These are phyloP conservation scores for Clytia hemisphaerica DNA, from an alignment of 30 jellyfish, hydroid and myxozoan species.

Conservation along the genomic window DNA sequence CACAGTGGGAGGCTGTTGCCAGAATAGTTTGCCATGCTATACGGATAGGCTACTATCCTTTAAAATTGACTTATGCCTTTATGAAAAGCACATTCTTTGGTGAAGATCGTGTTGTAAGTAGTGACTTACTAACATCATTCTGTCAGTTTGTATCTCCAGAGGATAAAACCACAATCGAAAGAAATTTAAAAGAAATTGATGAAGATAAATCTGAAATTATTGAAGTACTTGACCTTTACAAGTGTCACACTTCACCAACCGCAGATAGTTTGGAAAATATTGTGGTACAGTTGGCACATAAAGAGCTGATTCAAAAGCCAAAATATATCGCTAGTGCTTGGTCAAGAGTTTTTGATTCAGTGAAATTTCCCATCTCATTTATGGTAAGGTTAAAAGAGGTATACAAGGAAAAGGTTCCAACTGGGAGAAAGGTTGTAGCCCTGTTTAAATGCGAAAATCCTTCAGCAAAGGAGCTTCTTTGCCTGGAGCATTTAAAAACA, in stretches of 20 bases:
- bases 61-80: conserved; percentile 9
- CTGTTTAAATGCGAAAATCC: neutral
- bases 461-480: neutral
- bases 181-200: conserved; percentile 8
- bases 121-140: conserved; percentile 27
- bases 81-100: conserved; percentile 20
- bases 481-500: conserved; percentile 3
- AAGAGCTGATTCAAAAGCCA: conserved; percentile 27
- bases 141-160: conserved; percentile 10
- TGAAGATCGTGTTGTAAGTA: conserved; percentile 18
- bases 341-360: conserved; percentile 9
- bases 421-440: conserved; percentile 20
- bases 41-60: neutral
- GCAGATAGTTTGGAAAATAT: conserved; percentile 10
- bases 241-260: conserved; percentile 30
- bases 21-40: conserved; percentile 14
- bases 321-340: conserved; percentile 25
- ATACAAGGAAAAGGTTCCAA: neutral
- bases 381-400: neutral
- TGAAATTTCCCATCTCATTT: neutral
- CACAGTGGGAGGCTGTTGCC: conserved; percentile 44
- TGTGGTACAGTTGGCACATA: conserved; percentile 28
- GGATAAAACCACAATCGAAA: conserved; percentile 22
- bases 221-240: conserved; percentile 18
- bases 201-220: conserved; percentile 38